Evolutionary conservation across 2,113 vertebrate genomes (phyloP).

Genomic region (Nipponia nippon): DNA sequence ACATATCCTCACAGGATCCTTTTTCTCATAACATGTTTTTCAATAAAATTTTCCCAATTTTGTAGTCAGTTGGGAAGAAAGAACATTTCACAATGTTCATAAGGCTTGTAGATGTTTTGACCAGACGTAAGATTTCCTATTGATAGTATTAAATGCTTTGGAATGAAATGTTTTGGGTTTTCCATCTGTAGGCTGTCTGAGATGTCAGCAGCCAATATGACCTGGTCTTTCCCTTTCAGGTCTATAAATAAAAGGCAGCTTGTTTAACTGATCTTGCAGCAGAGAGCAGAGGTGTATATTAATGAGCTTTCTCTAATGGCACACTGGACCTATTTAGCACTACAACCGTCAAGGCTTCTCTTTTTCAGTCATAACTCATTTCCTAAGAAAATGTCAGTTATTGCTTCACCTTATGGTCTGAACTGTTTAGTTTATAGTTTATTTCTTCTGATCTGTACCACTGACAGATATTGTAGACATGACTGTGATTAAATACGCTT

Average conservation of each 20-base stretch:
- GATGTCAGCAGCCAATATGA: conserved; percentile 73
- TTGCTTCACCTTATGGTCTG: conserved; percentile 49
- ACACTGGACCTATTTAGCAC: conserved; percentile 83
- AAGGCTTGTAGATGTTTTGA: conserved; percentile 57
- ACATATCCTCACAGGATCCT: neutral
- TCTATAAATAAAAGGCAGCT: conserved; percentile 75
- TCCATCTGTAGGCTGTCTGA: conserved; percentile 76
- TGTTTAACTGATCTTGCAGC: conserved; percentile 76
- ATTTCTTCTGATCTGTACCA: conserved; percentile 76
- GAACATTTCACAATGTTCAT: conserved; percentile 47
- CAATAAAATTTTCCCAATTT: conserved; percentile 40
- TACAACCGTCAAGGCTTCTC: conserved; percentile 70
- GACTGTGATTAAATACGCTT: conserved; percentile 41
- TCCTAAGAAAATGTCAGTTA: conserved; percentile 80
- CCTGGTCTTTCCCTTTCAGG: conserved; percentile 66
- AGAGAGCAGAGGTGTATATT: conserved; percentile 70
- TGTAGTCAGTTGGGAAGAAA: conserved; percentile 49
- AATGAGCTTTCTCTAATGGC: conserved; percentile 71
- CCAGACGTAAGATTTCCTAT: conserved; percentile 69
- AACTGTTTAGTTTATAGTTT: conserved; percentile 66
- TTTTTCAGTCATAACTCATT: conserved; percentile 84
- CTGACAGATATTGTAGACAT: conserved; percentile 74
- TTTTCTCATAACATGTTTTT: conserved; percentile 1
- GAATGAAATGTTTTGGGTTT: conserved; percentile 71
- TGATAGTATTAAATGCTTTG: conserved; percentile 65